phyloP scores from a whole-genome alignment of 2,113 vertebrate genomes.

The Chionomys nivalis region DNA sequence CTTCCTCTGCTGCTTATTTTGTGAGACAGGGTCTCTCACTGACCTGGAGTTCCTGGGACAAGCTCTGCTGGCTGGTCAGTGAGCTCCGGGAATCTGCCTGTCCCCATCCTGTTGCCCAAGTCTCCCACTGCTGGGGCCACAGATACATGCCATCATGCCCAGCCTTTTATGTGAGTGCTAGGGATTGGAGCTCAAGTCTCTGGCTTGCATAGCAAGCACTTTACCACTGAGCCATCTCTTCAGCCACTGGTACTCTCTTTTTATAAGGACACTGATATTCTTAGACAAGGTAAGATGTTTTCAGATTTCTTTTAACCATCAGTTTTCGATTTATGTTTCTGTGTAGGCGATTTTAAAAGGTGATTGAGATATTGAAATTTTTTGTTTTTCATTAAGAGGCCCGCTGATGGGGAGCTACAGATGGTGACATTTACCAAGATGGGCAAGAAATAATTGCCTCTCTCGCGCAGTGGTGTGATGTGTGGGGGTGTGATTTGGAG shows the following conservation, averaged over 20 bases:
- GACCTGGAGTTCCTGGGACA: no score
- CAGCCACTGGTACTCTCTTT: not conserved
- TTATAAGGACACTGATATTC: not conserved
- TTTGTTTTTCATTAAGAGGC: not conserved
- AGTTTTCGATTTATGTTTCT: slow-evolving; percentile 17
- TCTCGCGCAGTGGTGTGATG: not conserved
- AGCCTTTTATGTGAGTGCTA: not conserved
- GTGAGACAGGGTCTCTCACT: not conserved
- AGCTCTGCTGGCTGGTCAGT: no score
- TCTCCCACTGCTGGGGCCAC: no score
- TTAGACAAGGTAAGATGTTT: not conserved
- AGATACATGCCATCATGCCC: not conserved
- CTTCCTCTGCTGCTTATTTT: not conserved
- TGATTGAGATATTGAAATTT: not conserved
- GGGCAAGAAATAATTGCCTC: not conserved
- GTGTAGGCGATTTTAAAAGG: slow-evolving; percentile 8
- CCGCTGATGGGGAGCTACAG: slow-evolving; percentile 5
- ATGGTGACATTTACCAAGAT: not conserved
- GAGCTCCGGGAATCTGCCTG: not conserved
- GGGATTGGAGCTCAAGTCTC: not conserved
- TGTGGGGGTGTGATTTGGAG: not conserved
- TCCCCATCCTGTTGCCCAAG: not conserved
- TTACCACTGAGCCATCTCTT: not conserved
- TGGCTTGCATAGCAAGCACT: not conserved
- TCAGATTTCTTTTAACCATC: not conserved